Percentiles rank a stretch among this genome's conserved stretches.
These are phyloP conservation scores for Napeogenes sylphis DNA, from an alignment of 2,888 invertebrate species.

Conservation along the genomic window DNA sequence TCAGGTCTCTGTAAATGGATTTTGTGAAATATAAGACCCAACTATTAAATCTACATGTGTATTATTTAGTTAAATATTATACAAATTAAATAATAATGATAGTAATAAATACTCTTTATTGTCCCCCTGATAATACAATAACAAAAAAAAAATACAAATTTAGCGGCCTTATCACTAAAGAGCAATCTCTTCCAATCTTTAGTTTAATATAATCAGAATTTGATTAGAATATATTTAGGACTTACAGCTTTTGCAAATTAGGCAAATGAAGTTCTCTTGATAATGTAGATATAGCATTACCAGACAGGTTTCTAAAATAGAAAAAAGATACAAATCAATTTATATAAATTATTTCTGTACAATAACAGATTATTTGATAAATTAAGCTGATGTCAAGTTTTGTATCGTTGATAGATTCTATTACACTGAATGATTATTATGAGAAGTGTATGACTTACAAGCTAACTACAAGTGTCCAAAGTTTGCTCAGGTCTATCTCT, in stretches of 20 bases:
- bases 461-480: conserved; percentile 80
- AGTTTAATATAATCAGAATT: no score
- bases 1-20: conserved; percentile 81
- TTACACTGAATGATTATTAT: conserved; percentile 11
- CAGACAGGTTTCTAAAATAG: conserved; percentile 80
- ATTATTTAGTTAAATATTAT: conserved; percentile 16
- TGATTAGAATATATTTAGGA: conserved; percentile 27
- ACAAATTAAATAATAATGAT: conserved; percentile 1
- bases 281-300: conserved; percentile 79
- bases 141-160: no score
- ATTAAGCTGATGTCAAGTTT: conserved; percentile 10
- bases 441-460: conserved; percentile 74
- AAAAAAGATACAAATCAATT: conserved; percentile 16
- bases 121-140: no score
- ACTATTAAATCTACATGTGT: not conserved
- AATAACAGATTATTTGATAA: conserved; percentile 4
- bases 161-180: no score
- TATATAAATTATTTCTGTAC: conserved; percentile 2
- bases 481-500: conserved; percentile 79
- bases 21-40: not conserved
- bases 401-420: conserved; percentile 19
- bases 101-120: no score
- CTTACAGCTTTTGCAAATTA: conserved; percentile 84
- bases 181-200: no score
- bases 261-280: conserved; percentile 81